phyloP scores from a whole-genome alignment of 2,888 invertebrate species.

The Dilophus febrilis region DNA sequence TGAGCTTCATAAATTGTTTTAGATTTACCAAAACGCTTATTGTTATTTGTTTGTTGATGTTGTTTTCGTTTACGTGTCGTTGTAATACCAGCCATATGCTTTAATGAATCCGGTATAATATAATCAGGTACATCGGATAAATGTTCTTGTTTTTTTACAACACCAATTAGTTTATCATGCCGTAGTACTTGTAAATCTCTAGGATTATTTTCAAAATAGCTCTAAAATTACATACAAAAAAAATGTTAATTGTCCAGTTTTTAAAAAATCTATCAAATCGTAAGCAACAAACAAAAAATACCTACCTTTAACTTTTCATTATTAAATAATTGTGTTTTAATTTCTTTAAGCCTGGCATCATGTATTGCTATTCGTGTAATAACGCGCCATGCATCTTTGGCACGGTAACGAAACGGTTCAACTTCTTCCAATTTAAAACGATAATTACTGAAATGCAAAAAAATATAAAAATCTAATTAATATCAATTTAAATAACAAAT shows the following conservation, averaged over 20 bases:
- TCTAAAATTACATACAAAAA: slow-evolving; percentile 24
- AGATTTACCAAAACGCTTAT: slow-evolving; percentile 12
- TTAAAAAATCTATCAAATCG: too few relatives aligned
- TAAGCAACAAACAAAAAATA: background rate
- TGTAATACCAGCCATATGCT: slow-evolving; percentile 39
- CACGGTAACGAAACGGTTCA: slow-evolving; percentile 88
- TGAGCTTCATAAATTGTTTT: slow-evolving; percentile 23
- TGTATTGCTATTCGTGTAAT: slow-evolving; percentile 86
- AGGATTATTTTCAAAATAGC: slow-evolving; percentile 86
- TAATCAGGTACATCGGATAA: slow-evolving; percentile 87
- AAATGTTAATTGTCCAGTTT: too few relatives aligned
- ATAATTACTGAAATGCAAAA: too few relatives aligned
- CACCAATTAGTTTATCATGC: slow-evolving; percentile 72
- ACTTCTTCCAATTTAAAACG: slow-evolving; percentile 90
- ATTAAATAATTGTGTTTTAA: slow-evolving; percentile 81
- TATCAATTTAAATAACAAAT: too few relatives aligned
- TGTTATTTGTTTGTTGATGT: slow-evolving; percentile 11
- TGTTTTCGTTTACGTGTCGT: slow-evolving; percentile 12
- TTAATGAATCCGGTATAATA: slow-evolving; percentile 61
- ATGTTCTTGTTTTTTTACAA: slow-evolving; percentile 68
- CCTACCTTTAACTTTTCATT: slow-evolving; percentile 62
- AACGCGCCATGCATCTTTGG: slow-evolving; percentile 87
- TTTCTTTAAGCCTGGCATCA: slow-evolving; percentile 90
- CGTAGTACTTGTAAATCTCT: slow-evolving; percentile 68
- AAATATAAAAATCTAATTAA: too few relatives aligned